A percentile compares a stretch with the other conserved stretches of the same genome.
phyloP scores from a whole-genome alignment of 2,113 vertebrate species.

The Laticauda laticaudata region DNA sequence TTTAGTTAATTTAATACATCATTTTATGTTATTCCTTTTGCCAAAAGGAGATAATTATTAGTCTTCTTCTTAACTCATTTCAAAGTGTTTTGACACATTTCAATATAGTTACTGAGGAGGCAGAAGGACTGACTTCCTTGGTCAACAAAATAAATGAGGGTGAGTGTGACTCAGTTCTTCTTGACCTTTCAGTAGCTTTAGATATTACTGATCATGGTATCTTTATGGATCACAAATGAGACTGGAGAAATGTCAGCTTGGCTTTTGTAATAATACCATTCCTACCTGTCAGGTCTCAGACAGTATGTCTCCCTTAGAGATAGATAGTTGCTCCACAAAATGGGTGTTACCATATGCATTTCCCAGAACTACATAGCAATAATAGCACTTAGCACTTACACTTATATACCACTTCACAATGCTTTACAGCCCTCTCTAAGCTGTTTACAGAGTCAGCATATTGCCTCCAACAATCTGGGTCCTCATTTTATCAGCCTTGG shows the following conservation, averaged over 20 bases:
- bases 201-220: neutral
- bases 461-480: no score
- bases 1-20: neutral
- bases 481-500: no score
- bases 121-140: neutral
- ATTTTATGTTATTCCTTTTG: neutral
- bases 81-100: neutral
- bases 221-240: neutral
- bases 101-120: neutral
- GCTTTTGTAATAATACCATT: neutral
- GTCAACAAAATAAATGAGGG: neutral
- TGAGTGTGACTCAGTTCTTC: neutral
- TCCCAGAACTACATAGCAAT: neutral
- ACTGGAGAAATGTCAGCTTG: neutral
- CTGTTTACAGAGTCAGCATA: no score
- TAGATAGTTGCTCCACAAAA: neutral
- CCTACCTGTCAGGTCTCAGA: neutral
- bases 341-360: neutral
- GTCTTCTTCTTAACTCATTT: neutral
- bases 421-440: no score
- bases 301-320: neutral
- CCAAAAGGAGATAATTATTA: neutral
- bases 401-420: neutral
- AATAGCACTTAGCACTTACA: neutral
- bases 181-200: neutral